A percentile compares a stretch with the other conserved stretches of the same genome.
Evolutionary conservation across 1,140 invertebrate genomes (phyloP).

Genomic region (Monomorium pharaonis): DNA sequence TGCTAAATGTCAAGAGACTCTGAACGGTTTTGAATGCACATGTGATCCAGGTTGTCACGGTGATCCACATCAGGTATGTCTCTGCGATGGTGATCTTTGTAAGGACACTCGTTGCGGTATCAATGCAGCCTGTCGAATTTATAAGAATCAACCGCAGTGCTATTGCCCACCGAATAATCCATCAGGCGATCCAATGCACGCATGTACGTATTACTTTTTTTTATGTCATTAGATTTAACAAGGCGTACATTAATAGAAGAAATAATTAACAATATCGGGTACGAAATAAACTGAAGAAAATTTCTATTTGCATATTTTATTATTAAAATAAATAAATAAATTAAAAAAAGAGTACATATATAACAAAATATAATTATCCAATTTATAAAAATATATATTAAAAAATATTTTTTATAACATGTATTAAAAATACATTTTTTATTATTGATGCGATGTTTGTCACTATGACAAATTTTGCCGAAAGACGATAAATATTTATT

Average conservation of each 20-base stretch:
- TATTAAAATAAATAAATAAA: neutral
- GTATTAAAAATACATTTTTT: no score
- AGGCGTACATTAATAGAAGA: neutral
- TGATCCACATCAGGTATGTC: conserved; percentile 91
- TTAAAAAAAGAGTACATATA: neutral
- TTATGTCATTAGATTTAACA: neutral
- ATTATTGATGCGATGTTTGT: no score
- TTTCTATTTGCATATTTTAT: neutral
- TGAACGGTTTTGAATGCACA: conserved; percentile 90
- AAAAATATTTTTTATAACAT: no score
- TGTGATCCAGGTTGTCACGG: conserved; percentile 93
- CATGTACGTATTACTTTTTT: conserved; percentile 88
- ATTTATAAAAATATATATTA: neutral
- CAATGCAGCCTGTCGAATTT: conserved; percentile 92
- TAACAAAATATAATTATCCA: neutral
- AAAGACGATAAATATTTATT: neutral
- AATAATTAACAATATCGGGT: neutral
- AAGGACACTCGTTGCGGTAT: conserved; percentile 91
- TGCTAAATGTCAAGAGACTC: conserved; percentile 91
- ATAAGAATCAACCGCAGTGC: conserved; percentile 90
- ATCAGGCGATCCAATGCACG: conserved; percentile 92
- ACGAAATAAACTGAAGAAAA: neutral
- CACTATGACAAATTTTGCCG: neutral
- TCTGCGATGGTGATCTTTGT: conserved; percentile 90
- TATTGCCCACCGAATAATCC: conserved; percentile 93